Evolutionary conservation across 1,140 invertebrate species (phyloP).

Genomic region (Glomeris maerens): DNA sequence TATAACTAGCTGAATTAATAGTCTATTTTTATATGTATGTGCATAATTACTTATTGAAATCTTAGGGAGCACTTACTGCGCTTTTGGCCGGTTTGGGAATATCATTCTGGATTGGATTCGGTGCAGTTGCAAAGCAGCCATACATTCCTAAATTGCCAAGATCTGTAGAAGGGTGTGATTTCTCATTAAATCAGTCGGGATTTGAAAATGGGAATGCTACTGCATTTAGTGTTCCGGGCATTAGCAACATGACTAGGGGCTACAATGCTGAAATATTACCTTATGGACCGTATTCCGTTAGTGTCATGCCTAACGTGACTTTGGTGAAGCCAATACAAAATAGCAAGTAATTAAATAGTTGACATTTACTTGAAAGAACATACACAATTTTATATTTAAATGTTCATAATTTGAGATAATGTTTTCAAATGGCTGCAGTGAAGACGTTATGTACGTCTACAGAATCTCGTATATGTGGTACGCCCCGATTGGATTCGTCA

Average conservation of each 20-base stretch:
- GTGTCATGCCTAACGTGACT: no score
- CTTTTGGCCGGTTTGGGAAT: constrained; percentile 48
- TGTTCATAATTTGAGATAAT: no score
- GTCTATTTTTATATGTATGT: constrained; percentile 2
- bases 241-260: no score
- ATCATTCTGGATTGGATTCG: constrained; percentile 73
- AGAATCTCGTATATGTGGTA: constrained; percentile 80
- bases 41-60: constrained; percentile 4
- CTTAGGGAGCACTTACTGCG: constrained; percentile 49
- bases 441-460: constrained; percentile 43
- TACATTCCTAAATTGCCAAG: constrained; percentile 39
- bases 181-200: no score
- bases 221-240: no score
- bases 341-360: no score
- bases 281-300: no score
- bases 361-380: no score
- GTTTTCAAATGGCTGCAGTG: constrained; percentile 1
- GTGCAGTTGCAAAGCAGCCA: constrained; percentile 49
- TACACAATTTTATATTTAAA: no score
- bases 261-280: no score
- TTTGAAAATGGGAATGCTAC: no score
- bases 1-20: constrained; percentile 2
- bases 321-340: no score
- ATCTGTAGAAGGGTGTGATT: constrained; percentile 28
- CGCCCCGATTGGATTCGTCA: constrained; percentile 48